Base-by-base conservation (phyloP, 2,797 vertebrate species). In the Geotria australis region DNA sequence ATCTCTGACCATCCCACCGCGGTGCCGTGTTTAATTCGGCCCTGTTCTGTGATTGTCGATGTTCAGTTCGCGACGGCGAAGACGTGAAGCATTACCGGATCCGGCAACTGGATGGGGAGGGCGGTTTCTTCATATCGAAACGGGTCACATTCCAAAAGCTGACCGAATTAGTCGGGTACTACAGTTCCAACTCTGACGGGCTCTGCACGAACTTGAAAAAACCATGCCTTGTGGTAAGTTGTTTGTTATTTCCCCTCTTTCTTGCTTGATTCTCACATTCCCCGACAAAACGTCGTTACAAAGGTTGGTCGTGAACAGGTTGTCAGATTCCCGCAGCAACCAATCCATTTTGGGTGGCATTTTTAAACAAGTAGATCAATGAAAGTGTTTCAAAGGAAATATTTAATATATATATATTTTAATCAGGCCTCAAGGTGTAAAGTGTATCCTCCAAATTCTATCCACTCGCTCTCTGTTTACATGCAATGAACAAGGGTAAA, bases 51-150 rank as follows among this genome's bases (percentile, higher is more conserved):
- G 3, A 57, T 4, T 46, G 57, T 58, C 58, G 46, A 45, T 48
- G 74, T 75, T 60, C 60, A 96, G 88, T 98, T 66, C 72, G 80
- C 66, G 72, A 85, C 69, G 62, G 57, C 10, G 64, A 58, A 1
- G 68, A 8, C 57, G 83, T 86, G 66, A 98, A 82, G 66, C 88
- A 98, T 70, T 98, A 94, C 69, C 81, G 77, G 64, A 69, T 98
- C 60, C 73, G 8, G 62, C 76, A 51, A 62, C 15, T 64, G 57
- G 76, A 80, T 1, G 70, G 5, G 5, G 5, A 63, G 12, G 80
- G 74, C 2, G 67, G 62, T 1, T 81, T 79, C 72, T 91, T 60
- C 56, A 66, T 95, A 57, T 71, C 73, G 1, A 71, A 8, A 60
- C 66, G 3, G 60, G 72, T 10, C 61, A 57, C 38, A 9, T 95